Base-by-base conservation (phyloP, 1,140 invertebrate species). In the Thaumatotibia leucotreta region DNA sequence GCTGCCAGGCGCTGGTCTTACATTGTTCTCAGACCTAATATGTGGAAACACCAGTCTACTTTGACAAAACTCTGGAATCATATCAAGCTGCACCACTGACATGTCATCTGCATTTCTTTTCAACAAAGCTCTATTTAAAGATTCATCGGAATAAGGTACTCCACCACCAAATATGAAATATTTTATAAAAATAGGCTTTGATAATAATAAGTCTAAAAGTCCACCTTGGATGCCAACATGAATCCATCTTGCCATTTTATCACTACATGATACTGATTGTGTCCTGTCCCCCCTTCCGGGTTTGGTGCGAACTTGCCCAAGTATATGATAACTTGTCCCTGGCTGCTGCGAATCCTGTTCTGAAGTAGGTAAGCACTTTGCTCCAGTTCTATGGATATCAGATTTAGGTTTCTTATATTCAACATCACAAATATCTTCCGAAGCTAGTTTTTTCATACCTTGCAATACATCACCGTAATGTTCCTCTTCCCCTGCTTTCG, bases 251-350 rank as follows among this genome's bases (percentile, higher is more conserved):
- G 96, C 94, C 1, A 99, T 91, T 92, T 99, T 99, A 89, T 99
- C 98, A 86, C 97, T 98, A 87, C 98, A 99, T 0, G 96, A 98
- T 69, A 98, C 93, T 39, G 96, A 98, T 10, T 96, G 79, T 1
- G 98, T 99, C 49, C 94, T 95, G 83, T 98, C 95, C 0, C 98
- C 98, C 80, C 97, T 91, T 0, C 98, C 98, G 50, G 98, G 98
- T 89, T 99, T 99, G 1, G 95, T 98, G 61, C 98, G 92, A 6
- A 98, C 92, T 35, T 93, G 94, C 17, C 96, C 96, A 1, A 94
- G 80, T 9, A 91, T 79, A 80, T 98, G 97, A 85, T 96, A 97
- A 24, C 93, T 82, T 6, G 68, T 45, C 8, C 96, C 96, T 29
- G 88, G 69, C 29, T 80, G 62, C 76, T 92, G 91, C 17, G 80